Percentiles rank a stretch among this genome's conserved stretches.
These are phyloP conservation scores for Chalcis sispes DNA, from an alignment of 2,888 invertebrate genomes.

Conservation along the genomic window DNA sequence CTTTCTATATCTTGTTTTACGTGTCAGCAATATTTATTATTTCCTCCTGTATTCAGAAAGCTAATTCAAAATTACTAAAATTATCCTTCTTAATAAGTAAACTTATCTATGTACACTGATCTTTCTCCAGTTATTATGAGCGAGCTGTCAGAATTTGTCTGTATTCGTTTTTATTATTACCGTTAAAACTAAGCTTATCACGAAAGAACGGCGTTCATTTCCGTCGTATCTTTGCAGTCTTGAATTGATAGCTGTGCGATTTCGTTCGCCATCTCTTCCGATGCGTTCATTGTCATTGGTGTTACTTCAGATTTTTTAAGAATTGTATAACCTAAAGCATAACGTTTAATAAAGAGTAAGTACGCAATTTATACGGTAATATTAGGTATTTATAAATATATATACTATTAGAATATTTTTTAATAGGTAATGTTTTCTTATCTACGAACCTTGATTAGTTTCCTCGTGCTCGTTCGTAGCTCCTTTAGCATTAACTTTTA, in stretches of 20 bases:
- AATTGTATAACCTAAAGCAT: conserved; percentile 67
- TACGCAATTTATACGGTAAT: not conserved
- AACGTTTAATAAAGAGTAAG: not conserved
- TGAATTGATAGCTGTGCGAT: conserved; percentile 70
- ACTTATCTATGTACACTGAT: conserved; percentile 59
- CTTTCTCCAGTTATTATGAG: conserved; percentile 53
- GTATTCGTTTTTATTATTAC: conserved; percentile 49
- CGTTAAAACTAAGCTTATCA: conserved; percentile 67
- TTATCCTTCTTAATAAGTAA: conserved; percentile 52
- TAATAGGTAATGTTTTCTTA: not conserved
- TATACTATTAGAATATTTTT: not conserved
- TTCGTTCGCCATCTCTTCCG: conserved; percentile 65
- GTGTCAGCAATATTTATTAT: conserved; percentile 22
- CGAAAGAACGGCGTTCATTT: conserved; percentile 68
- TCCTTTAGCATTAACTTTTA: conserved; percentile 45
- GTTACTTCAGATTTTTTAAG: conserved; percentile 66
- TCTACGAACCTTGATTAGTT: conserved; percentile 47
- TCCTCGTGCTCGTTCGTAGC: conserved; percentile 48
- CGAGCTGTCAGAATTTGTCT: conserved; percentile 47
- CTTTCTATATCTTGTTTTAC: conserved; percentile 30
- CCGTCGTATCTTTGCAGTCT: conserved; percentile 69
- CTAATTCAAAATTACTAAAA: conserved; percentile 47
- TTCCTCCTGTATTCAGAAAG: conserved; percentile 30
- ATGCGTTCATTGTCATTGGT: conserved; percentile 39
- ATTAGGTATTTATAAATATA: not conserved